Evolutionary conservation across 2,113 vertebrate species (phyloP).

Genomic region (Bubalus kerabau): DNA sequence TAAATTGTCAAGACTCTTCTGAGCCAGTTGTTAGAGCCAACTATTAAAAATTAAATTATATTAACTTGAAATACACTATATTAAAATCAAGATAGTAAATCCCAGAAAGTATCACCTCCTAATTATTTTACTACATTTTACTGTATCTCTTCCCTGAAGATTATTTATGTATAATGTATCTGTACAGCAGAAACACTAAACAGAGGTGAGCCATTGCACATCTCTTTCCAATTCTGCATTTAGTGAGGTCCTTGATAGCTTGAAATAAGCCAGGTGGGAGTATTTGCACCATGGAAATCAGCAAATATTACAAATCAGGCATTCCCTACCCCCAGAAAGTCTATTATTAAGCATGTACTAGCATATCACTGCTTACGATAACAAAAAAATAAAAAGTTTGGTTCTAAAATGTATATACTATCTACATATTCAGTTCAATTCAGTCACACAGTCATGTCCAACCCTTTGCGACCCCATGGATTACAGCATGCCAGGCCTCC

Average conservation of each 20-base stretch:
- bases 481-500: background rate
- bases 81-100: background rate
- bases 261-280: background rate
- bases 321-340: background rate
- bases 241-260: background rate
- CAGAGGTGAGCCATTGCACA: background rate
- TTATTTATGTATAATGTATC: background rate
- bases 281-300: background rate
- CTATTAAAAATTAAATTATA: background rate
- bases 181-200: background rate
- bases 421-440: background rate
- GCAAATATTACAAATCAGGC: background rate
- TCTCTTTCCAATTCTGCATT: background rate
- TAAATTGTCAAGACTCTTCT: background rate
- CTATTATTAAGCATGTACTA: background rate
- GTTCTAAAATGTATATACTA: background rate
- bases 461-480: background rate
- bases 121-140: background rate
- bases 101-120: background rate
- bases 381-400: background rate
- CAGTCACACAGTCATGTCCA: fast-evolving
- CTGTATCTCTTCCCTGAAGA: background rate
- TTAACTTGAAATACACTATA: background rate
- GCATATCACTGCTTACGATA: background rate
- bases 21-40: background rate